Evolutionary conservation across 2,797 vertebrate genomes (phyloP), one percentile per base, ranked within the genome.

Genomic region (Meda fulgida): DNA sequence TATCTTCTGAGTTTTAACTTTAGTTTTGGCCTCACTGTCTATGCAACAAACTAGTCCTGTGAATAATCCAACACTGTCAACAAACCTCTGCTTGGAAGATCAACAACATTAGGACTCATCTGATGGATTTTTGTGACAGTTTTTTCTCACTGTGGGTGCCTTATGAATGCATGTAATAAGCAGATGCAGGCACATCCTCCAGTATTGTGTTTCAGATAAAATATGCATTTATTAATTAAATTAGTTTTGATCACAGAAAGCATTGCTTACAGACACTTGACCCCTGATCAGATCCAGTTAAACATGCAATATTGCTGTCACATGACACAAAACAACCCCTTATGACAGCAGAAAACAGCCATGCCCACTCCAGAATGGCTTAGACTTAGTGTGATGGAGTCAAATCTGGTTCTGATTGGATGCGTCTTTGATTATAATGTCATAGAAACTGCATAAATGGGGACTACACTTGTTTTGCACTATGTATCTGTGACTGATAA

Each of bases 401-500:
- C 46, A 70, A 40, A 55, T 55, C 66, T 69, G 29, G 31, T 48
- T 23, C 40, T 23, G 29, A 80, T 4, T 51, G 65, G 46, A 53
- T 36, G 7, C 14, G 23, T 67, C 13, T 80, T 60, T 55, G 51
- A 16, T 72, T 69, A 80, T 58, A 31, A 65, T 69, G 43, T 69
- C 13, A 34, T 18, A 69, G 31, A 48, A 79, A 48, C 38, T 79
- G 21, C 14, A 70, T 26, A 51, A 38, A 38, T 60, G n/a, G 21
- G 46, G 36, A 31, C 55, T 9, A 23, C 36, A 36, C 51, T 18
- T 58, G 31, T 34, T 83, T 82, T 73, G 53, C 55, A 46, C 53
- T 67, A 79, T 55, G 55, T 80, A 51, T 66, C 70, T 48, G 53
- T 63, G 19, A 78, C 38, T 85, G 70, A 67, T 80, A 73, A 66